These are phyloP conservation scores for Cantharis nigra DNA, from an alignment of 2,888 invertebrate species.

Conservation along the genomic window DNA sequence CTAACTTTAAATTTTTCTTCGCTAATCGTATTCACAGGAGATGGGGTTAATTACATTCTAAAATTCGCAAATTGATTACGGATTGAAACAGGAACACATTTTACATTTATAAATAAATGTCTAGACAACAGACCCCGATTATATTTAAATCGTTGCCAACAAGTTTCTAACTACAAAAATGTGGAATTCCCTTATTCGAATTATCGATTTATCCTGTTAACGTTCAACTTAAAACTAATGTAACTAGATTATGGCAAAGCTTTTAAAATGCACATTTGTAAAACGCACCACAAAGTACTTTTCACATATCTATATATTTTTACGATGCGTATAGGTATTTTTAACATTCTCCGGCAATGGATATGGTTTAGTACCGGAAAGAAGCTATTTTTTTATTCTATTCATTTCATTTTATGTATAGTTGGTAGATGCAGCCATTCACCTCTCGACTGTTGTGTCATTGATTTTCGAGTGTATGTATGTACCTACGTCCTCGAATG, in stretches of 20 bases:
- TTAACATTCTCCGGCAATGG: constrained; percentile 26
- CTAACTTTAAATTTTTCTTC: too few relatives aligned
- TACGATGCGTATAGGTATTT: constrained; percentile 14
- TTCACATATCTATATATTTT: constrained; percentile 14
- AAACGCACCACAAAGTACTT: constrained; percentile 14
- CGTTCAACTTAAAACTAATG: constrained; percentile 8
- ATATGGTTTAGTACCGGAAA: constrained; percentile 32
- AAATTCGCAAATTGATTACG: background rate
- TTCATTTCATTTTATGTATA: constrained; percentile 22
- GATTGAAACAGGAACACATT: background rate
- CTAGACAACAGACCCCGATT: background rate
- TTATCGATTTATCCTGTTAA: constrained; percentile 19
- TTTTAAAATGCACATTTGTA: constrained; percentile 15
- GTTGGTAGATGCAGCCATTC: constrained; percentile 28
- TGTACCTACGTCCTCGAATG: background rate
- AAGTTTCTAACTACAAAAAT: background rate
- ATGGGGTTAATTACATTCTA: background rate
- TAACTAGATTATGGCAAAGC: constrained; percentile 2
- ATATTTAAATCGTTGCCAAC: background rate
- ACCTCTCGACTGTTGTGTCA: constrained; percentile 25
- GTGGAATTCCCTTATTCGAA: constrained; percentile 13
- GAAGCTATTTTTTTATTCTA: constrained; percentile 36
- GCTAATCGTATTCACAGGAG: background rate
- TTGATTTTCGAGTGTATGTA: constrained; percentile 24
- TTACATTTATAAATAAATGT: background rate